Conservation (phyloP, 2,113 vertebrate species). For the Triplophysa tibetana region DNA sequence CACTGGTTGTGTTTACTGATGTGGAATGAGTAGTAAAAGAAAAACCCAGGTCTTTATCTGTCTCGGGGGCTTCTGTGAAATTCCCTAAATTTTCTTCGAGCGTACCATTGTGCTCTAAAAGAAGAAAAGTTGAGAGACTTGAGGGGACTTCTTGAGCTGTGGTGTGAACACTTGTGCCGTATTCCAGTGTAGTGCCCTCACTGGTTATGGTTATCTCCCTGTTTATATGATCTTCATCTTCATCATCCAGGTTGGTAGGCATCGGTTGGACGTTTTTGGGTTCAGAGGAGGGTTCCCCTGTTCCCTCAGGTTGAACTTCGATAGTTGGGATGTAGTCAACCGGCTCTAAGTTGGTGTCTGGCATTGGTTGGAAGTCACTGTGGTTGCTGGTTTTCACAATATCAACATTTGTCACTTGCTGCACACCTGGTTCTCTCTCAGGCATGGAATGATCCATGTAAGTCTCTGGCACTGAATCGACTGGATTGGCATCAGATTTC, state of each 20-base stretch:
- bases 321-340: constrained; percentile 3
- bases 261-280: constrained; percentile 43
- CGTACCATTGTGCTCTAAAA: not conserved
- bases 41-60: constrained; percentile 9
- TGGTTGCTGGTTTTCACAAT: constrained; percentile 43
- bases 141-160: not conserved
- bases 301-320: constrained; percentile 3
- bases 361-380: constrained; percentile 54
- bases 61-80: constrained; percentile 18
- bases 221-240: not conserved
- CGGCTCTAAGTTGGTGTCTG: constrained; percentile 49
- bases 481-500: constrained; percentile 34
- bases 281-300: not conserved
- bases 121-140: not conserved
- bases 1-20: constrained; percentile 13
- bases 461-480: constrained; percentile 46
- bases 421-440: constrained; percentile 4
- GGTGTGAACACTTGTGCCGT: not conserved
- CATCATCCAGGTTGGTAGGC: constrained; percentile 24
- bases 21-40: constrained; percentile 27
- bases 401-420: not conserved
- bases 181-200: not conserved
- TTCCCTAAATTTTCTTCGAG: constrained; percentile 3
- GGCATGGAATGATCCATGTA: constrained; percentile 3
- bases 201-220: not conserved